phyloP scores from a whole-genome alignment of 2,113 vertebrate species.

The Lepidiolamprologus cunningtoni region DNA sequence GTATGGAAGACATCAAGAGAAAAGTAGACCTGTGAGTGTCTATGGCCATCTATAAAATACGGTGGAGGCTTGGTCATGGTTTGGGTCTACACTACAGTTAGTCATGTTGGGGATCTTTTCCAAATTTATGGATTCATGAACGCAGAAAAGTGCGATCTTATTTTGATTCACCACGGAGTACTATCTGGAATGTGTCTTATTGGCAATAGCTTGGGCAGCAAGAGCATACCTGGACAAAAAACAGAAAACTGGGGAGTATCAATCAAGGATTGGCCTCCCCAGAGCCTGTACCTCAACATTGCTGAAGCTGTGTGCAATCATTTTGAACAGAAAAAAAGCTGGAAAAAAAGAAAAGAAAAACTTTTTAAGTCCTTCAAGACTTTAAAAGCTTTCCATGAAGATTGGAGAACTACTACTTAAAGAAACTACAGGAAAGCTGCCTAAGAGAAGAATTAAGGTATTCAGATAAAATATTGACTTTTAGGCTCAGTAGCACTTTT shows the following conservation, averaged over 20 bases:
- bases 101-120: neutral
- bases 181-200: neutral
- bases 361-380: neutral
- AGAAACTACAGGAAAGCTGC: neutral
- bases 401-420: neutral
- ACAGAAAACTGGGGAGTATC: fast-evolving
- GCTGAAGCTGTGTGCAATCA: neutral
- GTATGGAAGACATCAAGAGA: neutral
- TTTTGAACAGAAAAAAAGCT: neutral
- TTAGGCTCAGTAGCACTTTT: neutral
- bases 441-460: neutral
- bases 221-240: neutral
- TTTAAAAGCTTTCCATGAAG: neutral
- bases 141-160: fast-evolving
- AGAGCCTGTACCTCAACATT: neutral
- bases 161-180: neutral
- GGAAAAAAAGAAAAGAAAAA: neutral
- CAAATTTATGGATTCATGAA: neutral
- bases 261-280: neutral
- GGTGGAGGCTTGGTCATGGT: neutral
- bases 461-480: neutral
- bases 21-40: neutral
- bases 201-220: neutral
- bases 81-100: neutral
- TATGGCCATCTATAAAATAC: neutral